Base-by-base conservation (phyloP, 1,140 invertebrate genomes). In the Nymphalis io region DNA sequence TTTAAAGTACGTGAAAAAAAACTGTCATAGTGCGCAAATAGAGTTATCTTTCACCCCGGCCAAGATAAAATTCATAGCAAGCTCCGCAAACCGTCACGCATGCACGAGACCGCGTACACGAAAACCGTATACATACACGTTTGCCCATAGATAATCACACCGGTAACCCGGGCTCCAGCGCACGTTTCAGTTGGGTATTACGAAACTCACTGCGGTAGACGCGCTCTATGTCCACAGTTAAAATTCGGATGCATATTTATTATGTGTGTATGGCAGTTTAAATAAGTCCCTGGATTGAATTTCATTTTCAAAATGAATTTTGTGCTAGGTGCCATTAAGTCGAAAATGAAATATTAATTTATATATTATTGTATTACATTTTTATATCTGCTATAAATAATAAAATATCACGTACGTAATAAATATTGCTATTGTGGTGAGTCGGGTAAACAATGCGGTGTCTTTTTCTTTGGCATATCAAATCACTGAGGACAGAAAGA, bases 21-120 rank as follows among this genome's bases (percentile, higher is more conserved):
- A 15, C 3, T 21, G 10, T 12, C 20, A 57, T 21, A 44, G 53
- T 60, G 39, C 42, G 12, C 16, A 60, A 12, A 38, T 38, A 20
- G 59, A 10, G 21, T 63, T 38, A 51, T 39, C 46, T 27, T 62
- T 46, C 16, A 46, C 6, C 33, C 40, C 16, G 18, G 38, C 39
- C n/a, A 38, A 21, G 12, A 27, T 38, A 39, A 63, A 51, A 48
- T 53, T 63, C 61, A 63, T 53, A 39, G 33, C 46, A n/a, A 46
- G 44, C n/a, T 62, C 42, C 18, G 46, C 61, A 39, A 27, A 63
- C 23, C 61, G 61, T 51, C 61, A 63, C 46, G 44, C 61, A 38
- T 63, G 23, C 44, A 20, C 11, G 20, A 12, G 27, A 16, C 16
- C 38, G 58, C 59, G 58, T 38, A 40, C 58, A 60, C 58, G 13